Evolutionary conservation across 2,113 vertebrate genomes (phyloP).

Genomic region (Willisornis vidua): DNA sequence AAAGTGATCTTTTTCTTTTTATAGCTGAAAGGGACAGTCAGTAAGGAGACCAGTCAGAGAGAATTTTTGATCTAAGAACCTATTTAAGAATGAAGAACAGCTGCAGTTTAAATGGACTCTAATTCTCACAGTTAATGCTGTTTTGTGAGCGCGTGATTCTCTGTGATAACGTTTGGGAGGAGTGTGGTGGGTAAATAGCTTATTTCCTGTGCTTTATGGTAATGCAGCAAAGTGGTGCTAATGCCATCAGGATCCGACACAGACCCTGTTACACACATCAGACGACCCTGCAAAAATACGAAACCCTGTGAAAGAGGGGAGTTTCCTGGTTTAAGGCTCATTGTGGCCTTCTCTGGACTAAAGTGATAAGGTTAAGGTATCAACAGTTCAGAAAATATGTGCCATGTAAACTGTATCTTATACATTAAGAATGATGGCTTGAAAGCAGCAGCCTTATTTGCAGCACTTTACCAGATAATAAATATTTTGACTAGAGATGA

Average conservation of each 20-base stretch:
- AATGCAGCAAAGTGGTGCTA: conserved; percentile 55
- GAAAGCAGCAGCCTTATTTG: conserved; percentile 49
- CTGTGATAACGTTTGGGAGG: conserved; percentile 67
- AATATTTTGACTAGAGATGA: conserved; percentile 74
- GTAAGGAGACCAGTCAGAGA: conserved; percentile 36
- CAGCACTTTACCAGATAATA: conserved; percentile 57
- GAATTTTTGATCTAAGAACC: conserved; percentile 68
- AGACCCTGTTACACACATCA: conserved; percentile 28
- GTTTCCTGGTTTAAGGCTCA: background rate
- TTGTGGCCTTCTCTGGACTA: conserved; percentile 27
- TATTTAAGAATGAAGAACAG: conserved; percentile 75
- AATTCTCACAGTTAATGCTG: conserved; percentile 76
- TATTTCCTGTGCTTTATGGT: conserved; percentile 76
- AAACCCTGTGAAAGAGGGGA: background rate
- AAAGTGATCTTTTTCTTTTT: background rate
- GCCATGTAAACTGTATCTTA: conserved; percentile 27
- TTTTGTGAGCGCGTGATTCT: conserved; percentile 73
- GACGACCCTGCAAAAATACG: conserved; percentile 29
- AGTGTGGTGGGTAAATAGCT: conserved; percentile 74
- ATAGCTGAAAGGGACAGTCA: conserved; percentile 30
- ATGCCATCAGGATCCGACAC: conserved; percentile 55
- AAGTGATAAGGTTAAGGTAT: conserved; percentile 7
- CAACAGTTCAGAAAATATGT: conserved; percentile 33
- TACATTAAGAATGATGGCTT: background rate
- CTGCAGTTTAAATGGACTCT: conserved; percentile 80